Evolutionary conservation across 2,113 vertebrate species (phyloP).

Genomic region (Monarcha castaneiventris): DNA sequence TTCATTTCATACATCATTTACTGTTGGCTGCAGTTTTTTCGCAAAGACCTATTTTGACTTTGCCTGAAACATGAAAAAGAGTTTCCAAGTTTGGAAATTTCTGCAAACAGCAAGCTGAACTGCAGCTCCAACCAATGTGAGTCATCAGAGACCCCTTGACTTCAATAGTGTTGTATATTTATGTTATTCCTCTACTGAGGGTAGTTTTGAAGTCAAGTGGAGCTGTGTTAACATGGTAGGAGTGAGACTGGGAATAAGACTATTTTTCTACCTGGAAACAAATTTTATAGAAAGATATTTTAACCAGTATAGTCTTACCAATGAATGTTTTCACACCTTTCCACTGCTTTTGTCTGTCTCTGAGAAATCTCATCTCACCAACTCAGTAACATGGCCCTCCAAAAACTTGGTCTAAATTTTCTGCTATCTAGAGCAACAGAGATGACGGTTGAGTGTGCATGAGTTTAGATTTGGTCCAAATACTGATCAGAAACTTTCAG

Average conservation of each 20-base stretch:
- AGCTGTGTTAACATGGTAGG: neutral
- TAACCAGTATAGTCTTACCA: neutral
- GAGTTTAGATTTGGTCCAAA: neutral
- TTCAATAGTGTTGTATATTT: neutral
- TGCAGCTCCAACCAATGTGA: neutral
- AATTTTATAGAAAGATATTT: neutral
- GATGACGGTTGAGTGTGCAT: neutral
- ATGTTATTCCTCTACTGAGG: neutral
- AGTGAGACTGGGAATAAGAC: neutral
- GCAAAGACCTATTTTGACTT: conserved; percentile 55
- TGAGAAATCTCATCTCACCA: neutral
- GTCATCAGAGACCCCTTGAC: conserved; percentile 29
- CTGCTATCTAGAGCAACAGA: neutral
- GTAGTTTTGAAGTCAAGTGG: neutral
- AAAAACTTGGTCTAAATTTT: neutral
- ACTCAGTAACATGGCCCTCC: neutral
- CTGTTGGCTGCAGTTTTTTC: conserved; percentile 46
- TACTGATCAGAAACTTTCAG: neutral
- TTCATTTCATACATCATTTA: conserved; percentile 66
- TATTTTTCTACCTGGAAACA: neutral
- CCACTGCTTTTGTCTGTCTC: neutral
- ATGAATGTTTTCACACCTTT: neutral
- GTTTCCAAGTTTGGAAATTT: conserved; percentile 41
- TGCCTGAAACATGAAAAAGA: conserved; percentile 21
- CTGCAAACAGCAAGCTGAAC: conserved; percentile 3